These are phyloP conservation scores for Calameuta pallipes DNA, from an alignment of 2,888 invertebrate species.

Conservation along the genomic window DNA sequence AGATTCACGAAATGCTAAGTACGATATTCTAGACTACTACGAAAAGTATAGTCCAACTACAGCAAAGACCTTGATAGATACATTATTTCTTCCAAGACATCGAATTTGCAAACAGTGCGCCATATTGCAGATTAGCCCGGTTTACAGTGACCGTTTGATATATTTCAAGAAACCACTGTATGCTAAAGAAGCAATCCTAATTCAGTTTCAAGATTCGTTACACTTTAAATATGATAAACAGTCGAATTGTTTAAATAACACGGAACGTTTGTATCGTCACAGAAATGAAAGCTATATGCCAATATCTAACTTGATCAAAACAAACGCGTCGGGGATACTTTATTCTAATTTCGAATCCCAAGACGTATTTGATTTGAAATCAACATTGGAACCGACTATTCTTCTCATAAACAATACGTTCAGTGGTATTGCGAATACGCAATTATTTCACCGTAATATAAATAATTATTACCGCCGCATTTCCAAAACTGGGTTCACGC, in stretches of 20 bases:
- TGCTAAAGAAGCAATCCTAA: slow-evolving; percentile 45
- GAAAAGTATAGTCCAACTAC: slow-evolving; percentile 36
- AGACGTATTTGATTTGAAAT: slow-evolving; percentile 43
- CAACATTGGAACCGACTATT: slow-evolving; percentile 40
- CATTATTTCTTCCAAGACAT: slow-evolving; percentile 26
- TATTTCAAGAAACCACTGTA: slow-evolving; percentile 43
- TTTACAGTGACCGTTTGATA: slow-evolving; percentile 57
- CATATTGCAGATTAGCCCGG: slow-evolving; percentile 41
- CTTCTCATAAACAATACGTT: slow-evolving; percentile 28
- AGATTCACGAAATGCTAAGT: slow-evolving; percentile 23
- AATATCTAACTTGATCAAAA: slow-evolving; percentile 44
- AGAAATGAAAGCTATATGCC: slow-evolving; percentile 48
- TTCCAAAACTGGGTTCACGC: slow-evolving; percentile 36
- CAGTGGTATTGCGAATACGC: slow-evolving; percentile 34
- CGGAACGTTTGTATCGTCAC: not conserved
- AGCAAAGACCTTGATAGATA: slow-evolving; percentile 31
- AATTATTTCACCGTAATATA: slow-evolving; percentile 43
- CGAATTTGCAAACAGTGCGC: slow-evolving; percentile 49
- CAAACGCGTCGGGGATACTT: slow-evolving; percentile 49
- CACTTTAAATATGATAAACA: slow-evolving; percentile 12
- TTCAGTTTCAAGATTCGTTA: slow-evolving; percentile 36
- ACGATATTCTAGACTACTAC: slow-evolving; percentile 42
- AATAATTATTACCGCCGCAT: slow-evolving; percentile 44
- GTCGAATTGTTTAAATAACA: not conserved
- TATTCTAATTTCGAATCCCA: slow-evolving; percentile 28